Conservation (phyloP, 1,140 invertebrate species). For the Neotoxoptera formosana region DNA sequence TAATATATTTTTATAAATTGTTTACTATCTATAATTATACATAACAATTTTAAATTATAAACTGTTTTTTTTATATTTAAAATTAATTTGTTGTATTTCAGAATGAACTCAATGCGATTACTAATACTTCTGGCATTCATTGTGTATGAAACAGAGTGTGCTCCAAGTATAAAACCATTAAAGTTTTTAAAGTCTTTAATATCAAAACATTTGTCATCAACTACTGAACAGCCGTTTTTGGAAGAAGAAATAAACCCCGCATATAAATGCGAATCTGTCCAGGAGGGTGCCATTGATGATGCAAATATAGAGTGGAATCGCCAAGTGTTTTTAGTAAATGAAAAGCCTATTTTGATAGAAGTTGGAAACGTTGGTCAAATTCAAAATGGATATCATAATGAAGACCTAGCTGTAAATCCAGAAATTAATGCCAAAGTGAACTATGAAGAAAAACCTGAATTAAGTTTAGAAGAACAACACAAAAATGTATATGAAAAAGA, state of each 20-base stretch:
- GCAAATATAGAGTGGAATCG: background rate
- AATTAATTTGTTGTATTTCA: conserved; percentile 11
- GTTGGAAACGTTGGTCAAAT: background rate
- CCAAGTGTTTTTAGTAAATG: background rate
- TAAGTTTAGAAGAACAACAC: background rate
- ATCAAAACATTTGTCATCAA: background rate
- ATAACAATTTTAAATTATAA: background rate
- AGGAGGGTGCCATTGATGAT: background rate
- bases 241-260: background rate
- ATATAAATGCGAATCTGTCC: background rate
- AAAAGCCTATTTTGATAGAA: background rate
- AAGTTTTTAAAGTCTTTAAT: background rate
- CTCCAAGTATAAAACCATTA: background rate
- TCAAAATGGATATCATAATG: background rate
- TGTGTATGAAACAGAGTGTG: background rate
- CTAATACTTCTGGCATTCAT: background rate
- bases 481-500: background rate
- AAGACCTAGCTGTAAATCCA: background rate
- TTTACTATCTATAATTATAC: background rate
- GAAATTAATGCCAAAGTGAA: background rate
- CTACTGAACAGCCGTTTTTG: background rate
- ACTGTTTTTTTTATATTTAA: background rate
- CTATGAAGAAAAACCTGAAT: background rate
- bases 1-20: too few relatives aligned
- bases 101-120: conserved; percentile 18